Percentiles rank a stretch among this genome's conserved stretches.
phyloP scores from a whole-genome alignment of 2,888 invertebrate species.

The Drosophila lutescens region DNA sequence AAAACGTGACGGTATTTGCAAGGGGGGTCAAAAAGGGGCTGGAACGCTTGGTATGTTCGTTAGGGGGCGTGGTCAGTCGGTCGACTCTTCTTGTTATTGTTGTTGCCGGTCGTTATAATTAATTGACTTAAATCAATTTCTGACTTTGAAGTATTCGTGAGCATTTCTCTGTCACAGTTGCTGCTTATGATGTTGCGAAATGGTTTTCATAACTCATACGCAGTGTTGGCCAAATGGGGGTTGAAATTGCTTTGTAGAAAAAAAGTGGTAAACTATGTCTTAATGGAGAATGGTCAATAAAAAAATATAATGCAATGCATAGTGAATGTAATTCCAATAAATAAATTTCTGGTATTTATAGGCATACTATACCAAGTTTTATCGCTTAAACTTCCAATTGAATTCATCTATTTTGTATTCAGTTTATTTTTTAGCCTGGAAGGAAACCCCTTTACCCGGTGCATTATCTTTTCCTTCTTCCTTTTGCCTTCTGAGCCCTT shows the following conservation, averaged over 20 bases:
- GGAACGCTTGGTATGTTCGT: not conserved
- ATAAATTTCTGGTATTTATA: too few relatives aligned
- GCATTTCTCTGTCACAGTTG: slow-evolving; percentile 64
- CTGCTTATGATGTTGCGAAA: slow-evolving; percentile 48
- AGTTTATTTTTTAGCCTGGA: slow-evolving; percentile 4
- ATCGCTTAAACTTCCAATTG: slow-evolving; percentile 21
- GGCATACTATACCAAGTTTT: too few relatives aligned
- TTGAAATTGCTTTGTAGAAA: slow-evolving; percentile 4
- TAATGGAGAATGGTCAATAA: not conserved
- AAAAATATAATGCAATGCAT: too few relatives aligned
- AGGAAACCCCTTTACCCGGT: slow-evolving; percentile 7
- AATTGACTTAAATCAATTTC: slow-evolving; percentile 81
- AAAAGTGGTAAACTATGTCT: not conserved
- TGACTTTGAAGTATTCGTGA: slow-evolving; percentile 78
- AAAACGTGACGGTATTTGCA: slow-evolving; percentile 16
- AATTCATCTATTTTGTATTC: slow-evolving; percentile 24
- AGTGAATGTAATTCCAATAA: too few relatives aligned
- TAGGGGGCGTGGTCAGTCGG: slow-evolving; percentile 32
- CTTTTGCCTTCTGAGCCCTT: too few relatives aligned
- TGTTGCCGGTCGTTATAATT: slow-evolving; percentile 71
- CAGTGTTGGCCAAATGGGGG: slow-evolving; percentile 42
- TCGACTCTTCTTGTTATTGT: slow-evolving; percentile 40
- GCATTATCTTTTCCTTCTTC: slow-evolving; percentile 7
- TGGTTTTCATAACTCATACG: slow-evolving; percentile 76
- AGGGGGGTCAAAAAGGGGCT: slow-evolving; percentile 2